These are phyloP conservation scores for Chionodraco myersi DNA, from an alignment of 2,113 vertebrate species.

Conservation along the genomic window DNA sequence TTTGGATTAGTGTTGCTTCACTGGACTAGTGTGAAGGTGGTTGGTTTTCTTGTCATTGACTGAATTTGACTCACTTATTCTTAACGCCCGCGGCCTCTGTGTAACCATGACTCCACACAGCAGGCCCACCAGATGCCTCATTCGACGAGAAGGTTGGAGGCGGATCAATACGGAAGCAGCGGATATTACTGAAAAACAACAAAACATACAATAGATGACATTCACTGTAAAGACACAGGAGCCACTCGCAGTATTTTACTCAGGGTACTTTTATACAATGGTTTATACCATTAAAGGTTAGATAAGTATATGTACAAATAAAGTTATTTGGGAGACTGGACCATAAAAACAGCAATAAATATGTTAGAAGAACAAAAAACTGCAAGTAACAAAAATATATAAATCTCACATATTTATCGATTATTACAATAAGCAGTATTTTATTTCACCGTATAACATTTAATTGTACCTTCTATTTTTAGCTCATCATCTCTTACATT, in stretches of 20 bases:
- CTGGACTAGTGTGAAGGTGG: neutral
- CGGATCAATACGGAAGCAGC: constrained; percentile 97
- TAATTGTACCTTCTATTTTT: too few relatives aligned
- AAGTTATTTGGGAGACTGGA: neutral
- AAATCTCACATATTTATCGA: too few relatives aligned
- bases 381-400: neutral
- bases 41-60: constrained; percentile 35
- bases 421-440: too few relatives aligned
- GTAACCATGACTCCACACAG: constrained; percentile 98
- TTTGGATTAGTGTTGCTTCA: constrained; percentile 35
- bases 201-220: constrained; percentile 35
- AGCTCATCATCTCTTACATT: too few relatives aligned
- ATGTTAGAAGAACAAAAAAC: neutral
- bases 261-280: neutral
- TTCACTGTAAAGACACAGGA: neutral
- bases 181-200: constrained; percentile 90
- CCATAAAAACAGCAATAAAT: neutral
- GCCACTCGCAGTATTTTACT: neutral
- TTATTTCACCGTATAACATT: too few relatives aligned
- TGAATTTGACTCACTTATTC: constrained; percentile 90
- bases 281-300: neutral
- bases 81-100: constrained; percentile 96
- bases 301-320: neutral
- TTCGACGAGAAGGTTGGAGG: constrained; percentile 87
- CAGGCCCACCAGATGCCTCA: constrained; percentile 91